Evolutionary conservation across 37 sponge, comb jelly and placozoan species (phyloP).

Genomic region (Aphrocallistes beatrix): DNA sequence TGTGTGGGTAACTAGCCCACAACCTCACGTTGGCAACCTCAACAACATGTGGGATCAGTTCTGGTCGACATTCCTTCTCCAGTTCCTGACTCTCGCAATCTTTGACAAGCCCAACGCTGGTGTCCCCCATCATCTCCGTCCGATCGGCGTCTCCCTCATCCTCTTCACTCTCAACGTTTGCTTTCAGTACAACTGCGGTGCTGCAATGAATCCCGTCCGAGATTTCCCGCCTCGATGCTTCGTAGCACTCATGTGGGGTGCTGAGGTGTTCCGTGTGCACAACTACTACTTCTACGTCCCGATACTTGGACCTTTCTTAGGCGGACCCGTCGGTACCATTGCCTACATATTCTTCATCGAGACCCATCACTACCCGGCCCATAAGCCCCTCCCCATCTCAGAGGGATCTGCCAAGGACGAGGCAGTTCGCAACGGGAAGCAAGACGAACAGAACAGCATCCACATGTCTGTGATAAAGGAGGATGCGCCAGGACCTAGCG

Average conservation of each 20-base stretch:
- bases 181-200: slow-evolving; percentile 61
- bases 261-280: slow-evolving; percentile 36
- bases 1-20: slow-evolving; percentile 68
- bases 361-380: slow-evolving; percentile 42
- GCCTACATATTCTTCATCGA: slow-evolving; percentile 54
- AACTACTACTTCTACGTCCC: slow-evolving; percentile 55
- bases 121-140: slow-evolving; percentile 35
- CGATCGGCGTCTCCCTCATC: slow-evolving; percentile 46
- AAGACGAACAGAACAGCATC: background rate
- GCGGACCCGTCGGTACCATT: slow-evolving; percentile 39
- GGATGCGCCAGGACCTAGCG: background rate
- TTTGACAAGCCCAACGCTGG: slow-evolving; percentile 49
- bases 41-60: slow-evolving; percentile 64
- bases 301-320: slow-evolving; percentile 51
- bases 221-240: slow-evolving; percentile 68
- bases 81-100: slow-evolving; percentile 50
- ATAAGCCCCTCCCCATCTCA: background rate
- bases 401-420: background rate
- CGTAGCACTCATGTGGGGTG: slow-evolving; percentile 59
- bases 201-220: slow-evolving; percentile 76
- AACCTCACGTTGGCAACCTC: slow-evolving; percentile 30
- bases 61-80: slow-evolving; percentile 53
- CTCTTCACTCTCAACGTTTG: slow-evolving; percentile 49
- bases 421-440: background rate
- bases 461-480: background rate